phyloP scores from a whole-genome alignment of 1,140 invertebrate genomes.

The Hyposmocoma kahamanoa region DNA sequence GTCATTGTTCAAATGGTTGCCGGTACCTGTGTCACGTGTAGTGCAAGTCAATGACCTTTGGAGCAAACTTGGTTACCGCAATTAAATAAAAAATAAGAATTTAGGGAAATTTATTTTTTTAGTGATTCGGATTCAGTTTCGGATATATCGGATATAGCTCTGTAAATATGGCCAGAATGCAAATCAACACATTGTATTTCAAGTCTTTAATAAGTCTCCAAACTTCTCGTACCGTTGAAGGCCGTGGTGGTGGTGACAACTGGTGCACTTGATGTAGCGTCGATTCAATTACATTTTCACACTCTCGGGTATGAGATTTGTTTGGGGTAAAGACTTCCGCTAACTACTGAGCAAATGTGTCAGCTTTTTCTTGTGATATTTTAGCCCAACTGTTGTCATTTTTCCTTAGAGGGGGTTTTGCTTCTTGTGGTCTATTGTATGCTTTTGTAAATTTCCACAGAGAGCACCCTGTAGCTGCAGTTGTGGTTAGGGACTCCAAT shows the following conservation, averaged over 20 bases:
- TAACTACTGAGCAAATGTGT: neutral
- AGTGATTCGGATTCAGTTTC: no score
- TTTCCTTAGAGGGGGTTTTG: neutral
- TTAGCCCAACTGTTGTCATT: neutral
- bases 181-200: no score
- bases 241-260: neutral
- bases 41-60: no score
- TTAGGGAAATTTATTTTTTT: no score
- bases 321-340: neutral
- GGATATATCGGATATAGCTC: no score
- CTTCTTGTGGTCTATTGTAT: constrained; percentile 1
- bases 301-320: no score
- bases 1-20: no score
- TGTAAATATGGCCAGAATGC: no score
- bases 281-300: no score
- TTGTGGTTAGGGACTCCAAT: neutral
- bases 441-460: constrained; percentile 2
- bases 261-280: neutral
- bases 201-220: neutral
- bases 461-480: neutral
- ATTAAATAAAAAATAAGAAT: no score
- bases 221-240: neutral
- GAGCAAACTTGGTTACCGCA: no score
- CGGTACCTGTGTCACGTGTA: no score
- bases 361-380: neutral